Conservation (phyloP, 2,797 vertebrate species). For the Setipinna tenuifilis region DNA sequence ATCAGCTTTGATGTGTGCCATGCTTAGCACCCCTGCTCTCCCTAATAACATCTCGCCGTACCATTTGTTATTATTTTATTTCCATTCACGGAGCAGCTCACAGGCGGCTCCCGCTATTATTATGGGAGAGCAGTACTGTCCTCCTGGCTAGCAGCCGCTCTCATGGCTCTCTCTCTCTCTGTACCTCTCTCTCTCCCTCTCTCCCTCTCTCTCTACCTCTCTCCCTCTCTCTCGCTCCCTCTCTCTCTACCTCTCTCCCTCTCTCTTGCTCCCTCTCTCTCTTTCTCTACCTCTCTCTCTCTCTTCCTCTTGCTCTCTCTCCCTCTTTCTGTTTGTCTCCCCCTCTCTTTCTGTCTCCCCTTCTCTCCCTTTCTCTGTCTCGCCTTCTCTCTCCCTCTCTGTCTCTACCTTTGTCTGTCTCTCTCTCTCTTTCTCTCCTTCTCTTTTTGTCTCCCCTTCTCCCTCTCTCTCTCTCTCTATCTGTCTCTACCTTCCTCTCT, state of each 20-base stretch:
- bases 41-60: background rate
- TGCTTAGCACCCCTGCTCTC: background rate
- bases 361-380: too few relatives aligned
- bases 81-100: background rate
- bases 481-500: too few relatives aligned
- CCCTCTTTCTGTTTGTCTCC: too few relatives aligned
- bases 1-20: background rate
- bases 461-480: too few relatives aligned
- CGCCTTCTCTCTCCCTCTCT: too few relatives aligned
- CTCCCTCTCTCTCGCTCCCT: too few relatives aligned
- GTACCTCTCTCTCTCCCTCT: too few relatives aligned
- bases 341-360: too few relatives aligned
- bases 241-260: too few relatives aligned
- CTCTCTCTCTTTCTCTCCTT: constrained; percentile 42
- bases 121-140: background rate
- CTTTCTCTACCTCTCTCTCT: constrained; percentile 6
- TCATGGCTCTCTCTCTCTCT: background rate
- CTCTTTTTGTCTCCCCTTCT: background rate
- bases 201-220: too few relatives aligned
- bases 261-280: too few relatives aligned
- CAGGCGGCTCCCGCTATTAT: background rate
- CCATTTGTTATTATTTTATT: background rate
- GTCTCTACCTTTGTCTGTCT: background rate
- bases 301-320: constrained; percentile 32
- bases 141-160: background rate